Base-by-base conservation (phyloP, 2,888 invertebrate genomes). In the Cecidostiba fungosa region DNA sequence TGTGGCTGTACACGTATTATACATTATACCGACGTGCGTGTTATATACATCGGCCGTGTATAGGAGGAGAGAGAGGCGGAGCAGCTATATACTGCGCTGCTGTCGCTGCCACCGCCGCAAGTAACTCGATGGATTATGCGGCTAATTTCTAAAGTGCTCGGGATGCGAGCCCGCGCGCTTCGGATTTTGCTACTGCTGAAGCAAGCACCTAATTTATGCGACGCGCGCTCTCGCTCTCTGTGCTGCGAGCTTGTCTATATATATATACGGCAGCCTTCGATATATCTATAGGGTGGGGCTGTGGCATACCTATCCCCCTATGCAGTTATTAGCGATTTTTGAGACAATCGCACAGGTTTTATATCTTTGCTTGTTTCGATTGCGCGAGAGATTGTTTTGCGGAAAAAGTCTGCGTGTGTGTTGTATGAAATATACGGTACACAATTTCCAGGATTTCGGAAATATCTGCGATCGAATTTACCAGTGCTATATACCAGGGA, bases 121-220 rank as follows among this genome's bases (percentile, higher is more conserved):
- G 78, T 80, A 76, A 70, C 89, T 89, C 89, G 89, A 90, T 89
- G 89, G 89, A 90, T 92, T 91, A 91, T 90, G 89, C 89, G 90
- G 90, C 90, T 91, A 91, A 92, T 91, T 92, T 90, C 90, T 90
- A 92, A 90, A 92, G 91, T 91, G 90, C 90, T 90, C 84, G 81
- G 80, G 85, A 87, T 86, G 81, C 76, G 82, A 66, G 73, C 39
- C 10, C 32, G 59, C 77, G 77, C 43, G 47, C 76, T 50, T 76
- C 76, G 79, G 80, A 70, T 80, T 70, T 66, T 32, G 54, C 32
- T 19, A 12, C 62, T 39, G 78, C 72, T 32, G 84, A 85, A 83
- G 85, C 47, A 47, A 85, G 86, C 66, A 88, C 86, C 87, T 89
- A 90, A 90, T 90, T 91, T 87, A 88, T 90, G 89, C 90, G 87